Evolutionary conservation across 2,888 invertebrate genomes (phyloP), one percentile per base, ranked within the genome.

Genomic region (Pelosia muscerda): DNA sequence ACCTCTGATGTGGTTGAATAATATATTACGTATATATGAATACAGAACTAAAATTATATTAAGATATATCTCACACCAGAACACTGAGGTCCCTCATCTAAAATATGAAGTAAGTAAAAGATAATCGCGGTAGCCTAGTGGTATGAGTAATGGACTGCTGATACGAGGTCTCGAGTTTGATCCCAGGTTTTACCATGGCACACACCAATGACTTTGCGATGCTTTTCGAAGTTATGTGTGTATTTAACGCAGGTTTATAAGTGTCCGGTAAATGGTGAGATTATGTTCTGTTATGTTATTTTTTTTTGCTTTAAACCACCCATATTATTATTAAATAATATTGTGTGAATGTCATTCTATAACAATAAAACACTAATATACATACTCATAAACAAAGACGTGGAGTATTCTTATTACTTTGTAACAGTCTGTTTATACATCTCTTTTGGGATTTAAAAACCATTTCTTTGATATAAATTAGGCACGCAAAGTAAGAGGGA

Each of bases 401-500:
- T 49, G n/a, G n/a, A 42, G 8, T 49, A 49, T 49, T 8, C 8
- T 8, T 1, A 49, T 9, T 49, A 49, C 49, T 49, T 49, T 49
- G 49, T 49, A 6, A 19, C 49, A n/a, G 49, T 49, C 49, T 49
- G n/a, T 49, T 49, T 49, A 8, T 49, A 49, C n/a, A 49, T 49
- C 8, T 49, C 49, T 49, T 49, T 49, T 19, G 49, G 49, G 49
- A 49, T 49, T 49, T 49, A 49, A 49, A 49, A 49, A n/a, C 49
- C 49, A 49, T 49, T 49, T 49, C 49, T 49, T 49, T n/a, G 49
- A 49, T 49, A 49, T n/a, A n/a, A 49, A 49, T 49, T 49, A 49
- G n/a, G 49, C 6, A 49, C 49, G n/a, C 49, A 49, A 49, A 49
- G 49, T 49, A 49, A 19, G 49, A n/a, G 42, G 19, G 42, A 42